A percentile compares a stretch with the other conserved stretches of the same genome.
Evolutionary conservation across 2,888 invertebrate genomes (phyloP).

Genomic region (Piscicola geometra): DNA sequence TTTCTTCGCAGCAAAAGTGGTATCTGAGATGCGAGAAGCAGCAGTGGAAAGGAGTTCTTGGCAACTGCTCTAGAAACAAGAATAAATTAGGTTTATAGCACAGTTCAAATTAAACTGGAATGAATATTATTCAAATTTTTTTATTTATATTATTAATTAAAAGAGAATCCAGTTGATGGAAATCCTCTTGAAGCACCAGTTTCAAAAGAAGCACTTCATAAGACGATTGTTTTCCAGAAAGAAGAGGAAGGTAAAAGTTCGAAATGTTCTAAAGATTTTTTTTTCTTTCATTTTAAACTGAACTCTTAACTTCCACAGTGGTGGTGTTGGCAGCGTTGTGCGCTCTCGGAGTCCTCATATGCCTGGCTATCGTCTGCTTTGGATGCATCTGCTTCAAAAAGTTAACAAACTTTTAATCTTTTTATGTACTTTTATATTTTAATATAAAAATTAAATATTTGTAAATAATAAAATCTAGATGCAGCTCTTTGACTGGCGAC

Average conservation of each 20-base stretch:
- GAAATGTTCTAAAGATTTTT: no score
- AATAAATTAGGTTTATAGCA: background rate
- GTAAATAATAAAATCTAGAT: background rate
- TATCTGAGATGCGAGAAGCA: constrained; percentile 36
- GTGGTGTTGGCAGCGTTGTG: constrained; percentile 3
- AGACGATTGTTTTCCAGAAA: background rate
- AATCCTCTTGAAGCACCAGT: background rate
- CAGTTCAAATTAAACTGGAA: background rate
- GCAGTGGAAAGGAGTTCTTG: constrained; percentile 38
- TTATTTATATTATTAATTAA: background rate
- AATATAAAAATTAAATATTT: no score
- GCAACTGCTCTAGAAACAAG: constrained; percentile 37
- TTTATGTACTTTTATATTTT: no score
- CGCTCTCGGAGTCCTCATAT: background rate
- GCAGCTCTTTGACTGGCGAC: background rate
- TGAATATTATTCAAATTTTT: background rate
- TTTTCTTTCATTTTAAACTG: no score
- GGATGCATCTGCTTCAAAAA: constrained; percentile 14
- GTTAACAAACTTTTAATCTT: background rate
- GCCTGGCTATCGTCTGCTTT: background rate
- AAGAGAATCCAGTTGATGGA: background rate
- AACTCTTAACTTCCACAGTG: background rate
- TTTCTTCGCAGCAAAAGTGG: constrained; percentile 37
- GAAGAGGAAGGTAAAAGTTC: background rate
- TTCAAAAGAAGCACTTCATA: background rate